Evolutionary conservation across 2,113 vertebrate species (phyloP).

Genomic region (Clarias magur): DNA sequence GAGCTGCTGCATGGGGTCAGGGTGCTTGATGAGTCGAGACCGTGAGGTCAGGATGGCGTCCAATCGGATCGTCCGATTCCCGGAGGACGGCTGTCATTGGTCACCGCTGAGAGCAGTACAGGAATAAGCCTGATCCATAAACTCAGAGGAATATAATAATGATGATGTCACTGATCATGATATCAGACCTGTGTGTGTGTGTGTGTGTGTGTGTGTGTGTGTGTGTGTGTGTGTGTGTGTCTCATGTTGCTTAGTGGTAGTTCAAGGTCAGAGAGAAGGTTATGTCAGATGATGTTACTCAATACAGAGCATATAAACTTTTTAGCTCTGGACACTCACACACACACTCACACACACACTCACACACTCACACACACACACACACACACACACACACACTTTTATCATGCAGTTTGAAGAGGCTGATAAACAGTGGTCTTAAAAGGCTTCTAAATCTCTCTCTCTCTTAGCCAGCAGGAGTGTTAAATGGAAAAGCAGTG

Average conservation of each 20-base stretch:
- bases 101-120: neutral
- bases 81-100: neutral
- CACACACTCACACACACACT: conserved; percentile 15
- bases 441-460: neutral
- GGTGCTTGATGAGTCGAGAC: too few species aligned
- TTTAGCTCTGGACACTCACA: neutral
- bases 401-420: neutral
- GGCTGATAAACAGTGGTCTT: neutral
- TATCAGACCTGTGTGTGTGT: neutral
- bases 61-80: neutral
- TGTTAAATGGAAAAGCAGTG: neutral
- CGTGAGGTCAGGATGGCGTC: neutral
- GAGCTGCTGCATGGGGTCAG: too few species aligned
- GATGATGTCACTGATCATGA: conserved; percentile 13
- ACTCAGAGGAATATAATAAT: neutral
- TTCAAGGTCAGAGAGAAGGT: neutral
- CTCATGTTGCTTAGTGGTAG: neutral
- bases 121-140: neutral
- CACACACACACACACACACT: neutral
- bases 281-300: neutral
- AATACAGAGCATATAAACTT: neutral
- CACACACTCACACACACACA: neutral
- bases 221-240: neutral
- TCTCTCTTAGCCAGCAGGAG: neutral
- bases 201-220: neutral